phyloP scores from a whole-genome alignment of 2,797 vertebrate genomes.

The Acrossocheilus wenchowensis region DNA sequence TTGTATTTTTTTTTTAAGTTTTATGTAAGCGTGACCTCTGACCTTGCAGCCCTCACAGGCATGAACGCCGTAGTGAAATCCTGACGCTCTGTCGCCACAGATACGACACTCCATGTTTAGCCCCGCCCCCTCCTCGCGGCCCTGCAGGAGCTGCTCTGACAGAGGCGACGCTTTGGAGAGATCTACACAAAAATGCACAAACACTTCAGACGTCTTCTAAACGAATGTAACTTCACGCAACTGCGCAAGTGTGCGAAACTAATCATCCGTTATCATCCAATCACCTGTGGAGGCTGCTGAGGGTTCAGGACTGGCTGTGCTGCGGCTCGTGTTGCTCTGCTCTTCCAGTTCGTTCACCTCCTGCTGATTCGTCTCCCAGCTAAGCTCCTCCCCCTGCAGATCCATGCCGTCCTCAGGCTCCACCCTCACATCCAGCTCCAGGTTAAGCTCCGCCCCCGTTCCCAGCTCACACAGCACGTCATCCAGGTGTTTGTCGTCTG shows the following conservation, averaged over 20 bases:
- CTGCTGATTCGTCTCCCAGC: constrained; percentile 38
- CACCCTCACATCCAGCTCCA: constrained; percentile 5
- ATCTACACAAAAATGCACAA: constrained; percentile 66
- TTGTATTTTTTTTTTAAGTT: neutral
- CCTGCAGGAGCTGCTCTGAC: constrained; percentile 80
- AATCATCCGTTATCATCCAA: neutral
- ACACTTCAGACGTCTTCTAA: neutral
- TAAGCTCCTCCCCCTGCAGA: constrained; percentile 68
- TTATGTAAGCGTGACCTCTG: constrained; percentile 15
- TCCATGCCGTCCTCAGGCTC: constrained; percentile 62
- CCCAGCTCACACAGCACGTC: constrained; percentile 50
- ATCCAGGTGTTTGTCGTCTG: constrained; percentile 35
- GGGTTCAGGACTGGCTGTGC: constrained; percentile 14
- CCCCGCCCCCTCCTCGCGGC: constrained; percentile 73
- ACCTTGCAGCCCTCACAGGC: constrained; percentile 91
- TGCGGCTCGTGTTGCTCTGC: neutral
- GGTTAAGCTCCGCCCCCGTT: constrained; percentile 60
- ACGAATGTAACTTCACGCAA: neutral
- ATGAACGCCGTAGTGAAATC: constrained; percentile 87
- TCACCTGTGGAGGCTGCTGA: constrained; percentile 4
- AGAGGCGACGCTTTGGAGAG: constrained; percentile 77
- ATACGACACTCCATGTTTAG: constrained; percentile 85
- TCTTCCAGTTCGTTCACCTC: neutral
- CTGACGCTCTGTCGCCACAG: constrained; percentile 87
- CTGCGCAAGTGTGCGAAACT: neutral